These are phyloP conservation scores for Nestor notabilis DNA, from an alignment of 2,113 vertebrate species.

Conservation along the genomic window DNA sequence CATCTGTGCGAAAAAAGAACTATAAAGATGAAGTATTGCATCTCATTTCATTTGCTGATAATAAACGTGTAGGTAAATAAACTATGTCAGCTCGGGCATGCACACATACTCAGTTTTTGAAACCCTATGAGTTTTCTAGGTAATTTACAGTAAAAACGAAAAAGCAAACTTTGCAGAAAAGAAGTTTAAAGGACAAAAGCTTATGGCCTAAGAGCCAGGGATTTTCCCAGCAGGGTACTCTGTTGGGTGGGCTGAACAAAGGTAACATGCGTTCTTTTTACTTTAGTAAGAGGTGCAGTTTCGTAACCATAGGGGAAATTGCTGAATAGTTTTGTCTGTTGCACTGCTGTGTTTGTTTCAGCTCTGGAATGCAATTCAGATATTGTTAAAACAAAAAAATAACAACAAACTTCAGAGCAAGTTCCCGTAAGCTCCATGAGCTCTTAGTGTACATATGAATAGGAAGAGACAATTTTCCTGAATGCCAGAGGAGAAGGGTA, in stretches of 20 bases:
- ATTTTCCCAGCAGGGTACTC: conserved; percentile 12
- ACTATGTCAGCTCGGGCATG: background rate
- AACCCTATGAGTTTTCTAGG: background rate
- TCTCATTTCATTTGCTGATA: background rate
- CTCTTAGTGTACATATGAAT: conserved; percentile 86
- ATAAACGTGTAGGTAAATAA: background rate
- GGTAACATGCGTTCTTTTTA: conserved; percentile 3
- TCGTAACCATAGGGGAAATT: background rate
- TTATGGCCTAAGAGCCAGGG: background rate
- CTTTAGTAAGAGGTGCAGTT: background rate
- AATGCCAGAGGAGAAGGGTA: conserved; percentile 79
- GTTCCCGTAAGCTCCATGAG: conserved; percentile 20
- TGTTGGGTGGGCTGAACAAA: background rate
- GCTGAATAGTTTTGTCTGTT: background rate
- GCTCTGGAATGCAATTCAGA: conserved; percentile 27
- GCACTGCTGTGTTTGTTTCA: conserved; percentile 14
- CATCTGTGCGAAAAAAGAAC: background rate
- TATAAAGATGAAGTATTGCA: background rate
- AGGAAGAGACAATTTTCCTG: conserved; percentile 76
- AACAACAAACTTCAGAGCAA: conserved; percentile 46
- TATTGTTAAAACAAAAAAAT: background rate
- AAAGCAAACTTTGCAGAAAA: background rate
- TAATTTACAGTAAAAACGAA: background rate
- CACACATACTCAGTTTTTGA: background rate
- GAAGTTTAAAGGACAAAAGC: background rate